Evolutionary conservation across 2,888 invertebrate genomes (phyloP).

Genomic region (Smittia sp.): DNA sequence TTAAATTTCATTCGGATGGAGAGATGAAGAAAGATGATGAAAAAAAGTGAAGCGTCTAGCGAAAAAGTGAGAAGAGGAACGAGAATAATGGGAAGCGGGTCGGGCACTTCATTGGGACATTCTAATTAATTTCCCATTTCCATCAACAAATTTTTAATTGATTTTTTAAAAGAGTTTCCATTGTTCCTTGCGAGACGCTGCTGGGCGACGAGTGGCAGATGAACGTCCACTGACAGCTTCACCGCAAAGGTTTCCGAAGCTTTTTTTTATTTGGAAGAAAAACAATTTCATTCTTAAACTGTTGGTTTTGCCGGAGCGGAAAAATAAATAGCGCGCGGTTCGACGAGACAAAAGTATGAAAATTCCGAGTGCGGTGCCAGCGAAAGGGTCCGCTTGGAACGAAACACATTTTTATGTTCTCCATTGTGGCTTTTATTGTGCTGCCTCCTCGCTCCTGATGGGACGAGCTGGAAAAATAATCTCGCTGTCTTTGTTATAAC

Average conservation of each 20-base stretch:
- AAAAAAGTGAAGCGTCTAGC: slow-evolving; percentile 21
- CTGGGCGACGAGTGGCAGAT: background rate
- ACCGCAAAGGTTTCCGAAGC: background rate
- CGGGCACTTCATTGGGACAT: slow-evolving; percentile 22
- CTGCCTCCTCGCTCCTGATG: background rate
- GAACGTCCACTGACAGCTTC: background rate
- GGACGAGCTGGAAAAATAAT: background rate
- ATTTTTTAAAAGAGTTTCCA: slow-evolving; percentile 27
- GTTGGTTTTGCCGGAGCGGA: background rate
- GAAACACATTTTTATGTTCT: slow-evolving; percentile 1
- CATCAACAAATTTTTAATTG: slow-evolving; percentile 27
- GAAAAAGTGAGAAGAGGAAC: slow-evolving; percentile 14
- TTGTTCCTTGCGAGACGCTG: background rate
- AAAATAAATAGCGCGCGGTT: background rate
- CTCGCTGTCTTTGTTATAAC: background rate
- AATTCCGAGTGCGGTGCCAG: too few species aligned
- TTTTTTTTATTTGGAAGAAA: background rate
- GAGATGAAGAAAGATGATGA: slow-evolving; percentile 24
- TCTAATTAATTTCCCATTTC: slow-evolving; percentile 36
- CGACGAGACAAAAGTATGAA: background rate
- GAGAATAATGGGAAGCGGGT: background rate
- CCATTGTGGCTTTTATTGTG: background rate
- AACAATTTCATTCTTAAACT: background rate
- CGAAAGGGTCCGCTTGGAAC: background rate
- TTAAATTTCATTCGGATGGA: slow-evolving; percentile 35